Percentiles rank a stretch among this genome's conserved stretches.
phyloP scores from a whole-genome alignment of 1,140 invertebrate species.

The Andrena cerasifolii region DNA sequence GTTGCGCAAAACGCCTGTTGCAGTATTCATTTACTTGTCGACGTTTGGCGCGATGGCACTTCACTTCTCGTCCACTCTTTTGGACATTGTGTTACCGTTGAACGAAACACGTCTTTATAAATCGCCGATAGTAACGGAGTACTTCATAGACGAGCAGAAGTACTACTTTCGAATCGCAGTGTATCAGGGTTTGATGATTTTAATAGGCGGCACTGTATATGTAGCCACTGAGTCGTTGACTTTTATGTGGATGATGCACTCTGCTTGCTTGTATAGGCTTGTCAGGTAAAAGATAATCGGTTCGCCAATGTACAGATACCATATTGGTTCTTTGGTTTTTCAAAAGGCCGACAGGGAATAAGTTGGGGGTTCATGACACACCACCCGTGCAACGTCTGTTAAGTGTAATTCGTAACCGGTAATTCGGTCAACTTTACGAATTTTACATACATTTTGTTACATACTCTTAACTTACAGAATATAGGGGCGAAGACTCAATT shows the following conservation, averaged over 20 bases:
- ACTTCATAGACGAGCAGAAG: conserved; percentile 17
- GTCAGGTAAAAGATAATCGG: no score
- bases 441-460: no score
- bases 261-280: no score
- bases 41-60: not conserved
- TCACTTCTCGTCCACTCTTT: not conserved
- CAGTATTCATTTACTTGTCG: not conserved
- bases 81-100: conserved; percentile 25
- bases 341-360: no score
- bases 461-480: no score
- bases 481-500: no score
- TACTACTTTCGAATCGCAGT: not conserved
- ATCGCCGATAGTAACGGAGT: conserved; percentile 8
- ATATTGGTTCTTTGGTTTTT: no score
- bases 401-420: no score
- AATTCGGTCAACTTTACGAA: no score
- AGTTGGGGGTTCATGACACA: no score
- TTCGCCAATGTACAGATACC: no score
- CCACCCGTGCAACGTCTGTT: no score
- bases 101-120: conserved; percentile 16
- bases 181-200: not conserved
- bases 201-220: not conserved
- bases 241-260: not conserved
- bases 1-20: not conserved
- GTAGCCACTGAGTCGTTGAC: not conserved